These are phyloP conservation scores for Apoda limacodes DNA, from an alignment of 2,888 invertebrate genomes.

Conservation along the genomic window DNA sequence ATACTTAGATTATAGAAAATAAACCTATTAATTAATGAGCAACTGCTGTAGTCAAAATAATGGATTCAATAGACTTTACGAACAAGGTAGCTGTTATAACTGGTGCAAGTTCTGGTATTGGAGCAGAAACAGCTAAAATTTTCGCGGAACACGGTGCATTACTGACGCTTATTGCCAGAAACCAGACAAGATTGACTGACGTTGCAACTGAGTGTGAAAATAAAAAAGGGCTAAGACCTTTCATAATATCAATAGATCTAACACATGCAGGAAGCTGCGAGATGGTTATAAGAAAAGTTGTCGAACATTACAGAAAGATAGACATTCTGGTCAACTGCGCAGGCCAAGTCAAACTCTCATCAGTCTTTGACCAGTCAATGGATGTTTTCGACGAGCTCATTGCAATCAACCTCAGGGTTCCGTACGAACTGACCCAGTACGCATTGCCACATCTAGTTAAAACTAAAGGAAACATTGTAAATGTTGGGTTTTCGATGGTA, in stretches of 20 bases:
- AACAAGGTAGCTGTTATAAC: conserved; percentile 39
- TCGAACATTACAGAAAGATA: conserved; percentile 30
- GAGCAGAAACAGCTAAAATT: conserved; percentile 31
- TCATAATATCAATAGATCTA: conserved; percentile 28
- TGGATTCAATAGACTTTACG: conserved; percentile 27
- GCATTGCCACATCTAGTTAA: conserved; percentile 32
- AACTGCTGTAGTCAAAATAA: conserved; percentile 28
- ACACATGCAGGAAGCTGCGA: conserved; percentile 29
- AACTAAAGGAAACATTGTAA: conserved; percentile 37
- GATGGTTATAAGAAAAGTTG: conserved; percentile 27
- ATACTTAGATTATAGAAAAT: too few relatives aligned
- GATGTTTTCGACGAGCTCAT: conserved; percentile 33
- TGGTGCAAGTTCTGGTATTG: conserved; percentile 39
- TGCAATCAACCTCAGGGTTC: conserved; percentile 35
- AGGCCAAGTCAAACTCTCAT: conserved; percentile 26
- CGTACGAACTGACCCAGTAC: conserved; percentile 30
- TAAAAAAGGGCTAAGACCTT: conserved; percentile 19
- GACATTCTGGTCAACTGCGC: conserved; percentile 37
- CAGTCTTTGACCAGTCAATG: conserved; percentile 29
- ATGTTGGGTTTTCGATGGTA: conserved; percentile 30
- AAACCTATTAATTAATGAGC: not conserved
- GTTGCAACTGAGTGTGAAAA: conserved; percentile 27
- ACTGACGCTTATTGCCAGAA: conserved; percentile 30
- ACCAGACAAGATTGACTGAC: conserved; percentile 26
- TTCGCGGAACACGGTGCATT: conserved; percentile 30